A percentile compares a stretch with the other conserved stretches of the same genome.
Evolutionary conservation across 2,113 vertebrate species (phyloP).

Genomic region (Pelobates fuscus): DNA sequence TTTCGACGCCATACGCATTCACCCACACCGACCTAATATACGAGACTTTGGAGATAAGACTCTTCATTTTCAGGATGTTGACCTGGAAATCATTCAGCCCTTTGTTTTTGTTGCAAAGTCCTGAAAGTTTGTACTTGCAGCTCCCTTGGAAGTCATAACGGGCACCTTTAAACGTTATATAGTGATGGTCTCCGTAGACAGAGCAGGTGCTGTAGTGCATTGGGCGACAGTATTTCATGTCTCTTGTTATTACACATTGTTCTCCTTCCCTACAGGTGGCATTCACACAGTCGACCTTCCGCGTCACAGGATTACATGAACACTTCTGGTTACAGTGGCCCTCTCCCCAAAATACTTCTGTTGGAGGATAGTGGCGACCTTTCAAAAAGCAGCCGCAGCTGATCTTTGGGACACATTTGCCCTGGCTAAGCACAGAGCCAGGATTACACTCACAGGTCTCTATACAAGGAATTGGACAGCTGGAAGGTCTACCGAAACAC

Average conservation of each 20-base stretch:
- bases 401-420: conserved; percentile 44
- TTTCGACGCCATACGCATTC: fast-evolving
- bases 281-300: not conserved
- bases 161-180: conserved; percentile 48
- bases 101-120: fast-evolving
- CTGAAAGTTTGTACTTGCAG: conserved; percentile 45
- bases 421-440: conserved; percentile 59
- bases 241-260: not conserved
- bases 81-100: conserved; percentile 42
- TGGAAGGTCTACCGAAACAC: conserved; percentile 40
- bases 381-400: conserved; percentile 60
- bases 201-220: conserved; percentile 27
- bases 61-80: not conserved
- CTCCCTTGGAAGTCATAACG: conserved; percentile 35
- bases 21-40: fast-evolving
- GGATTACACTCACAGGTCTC: conserved; percentile 63
- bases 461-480: conserved; percentile 52
- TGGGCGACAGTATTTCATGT: fast-evolving
- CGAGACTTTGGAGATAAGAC: not conserved
- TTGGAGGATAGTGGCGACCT: conserved; percentile 41
- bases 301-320: not conserved
- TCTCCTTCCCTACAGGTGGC: not conserved
- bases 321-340: conserved; percentile 7
- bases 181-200: not conserved
- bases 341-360: conserved; percentile 1